phyloP scores from a whole-genome alignment of 2,888 invertebrate genomes.

The Agrochola lota region DNA sequence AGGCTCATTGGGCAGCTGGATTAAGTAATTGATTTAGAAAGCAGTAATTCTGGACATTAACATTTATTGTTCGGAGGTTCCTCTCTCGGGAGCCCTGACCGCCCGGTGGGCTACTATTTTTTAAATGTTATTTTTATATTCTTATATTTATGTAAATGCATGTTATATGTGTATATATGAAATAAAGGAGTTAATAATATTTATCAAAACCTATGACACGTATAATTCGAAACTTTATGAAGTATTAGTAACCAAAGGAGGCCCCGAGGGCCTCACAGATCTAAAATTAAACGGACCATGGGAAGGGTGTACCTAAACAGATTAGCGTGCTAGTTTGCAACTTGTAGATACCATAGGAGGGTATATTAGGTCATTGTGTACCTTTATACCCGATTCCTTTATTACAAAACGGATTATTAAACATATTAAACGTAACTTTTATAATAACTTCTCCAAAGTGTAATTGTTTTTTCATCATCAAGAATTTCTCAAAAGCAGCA shows the following conservation, averaged over 20 bases:
- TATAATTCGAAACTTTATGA: conserved; percentile 4
- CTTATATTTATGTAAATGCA: no score
- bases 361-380: conserved; percentile 1
- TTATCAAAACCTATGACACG: background rate
- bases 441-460: background rate
- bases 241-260: background rate
- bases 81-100: background rate
- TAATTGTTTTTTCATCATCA: background rate
- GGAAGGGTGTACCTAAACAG: conserved; percentile 26
- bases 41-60: background rate
- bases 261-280: conserved; percentile 7
- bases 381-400: background rate
- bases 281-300: conserved; percentile 38
- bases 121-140: background rate
- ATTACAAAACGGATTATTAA: background rate
- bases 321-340: conserved; percentile 24
- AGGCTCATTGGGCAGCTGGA: background rate
- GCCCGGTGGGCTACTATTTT: no score
- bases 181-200: background rate
- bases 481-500: background rate
- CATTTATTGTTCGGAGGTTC: background rate
- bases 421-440: background rate
- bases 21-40: background rate
- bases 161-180: background rate
- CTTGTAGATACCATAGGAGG: background rate